Conservation (phyloP, 2,797 vertebrate genomes). For the Parambassis ranga region DNA sequence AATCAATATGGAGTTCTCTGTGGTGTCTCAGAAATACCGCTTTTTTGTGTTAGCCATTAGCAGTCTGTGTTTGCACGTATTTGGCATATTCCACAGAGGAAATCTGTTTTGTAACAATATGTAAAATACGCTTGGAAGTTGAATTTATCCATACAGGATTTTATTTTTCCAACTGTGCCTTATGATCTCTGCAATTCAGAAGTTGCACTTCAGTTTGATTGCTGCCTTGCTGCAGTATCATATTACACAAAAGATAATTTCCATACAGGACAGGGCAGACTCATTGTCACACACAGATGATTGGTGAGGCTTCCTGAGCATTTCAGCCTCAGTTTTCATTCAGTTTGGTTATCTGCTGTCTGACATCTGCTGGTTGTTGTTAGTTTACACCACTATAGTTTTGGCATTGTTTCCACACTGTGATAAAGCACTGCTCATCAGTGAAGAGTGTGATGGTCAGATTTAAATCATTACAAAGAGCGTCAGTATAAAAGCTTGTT, state of each 20-base stretch:
- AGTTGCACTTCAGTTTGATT: not conserved
- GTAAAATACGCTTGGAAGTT: not conserved
- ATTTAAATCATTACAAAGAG: not conserved
- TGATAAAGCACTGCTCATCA: not conserved
- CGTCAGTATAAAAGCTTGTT: not conserved
- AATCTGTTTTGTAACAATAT: no score
- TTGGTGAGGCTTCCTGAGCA: no score
- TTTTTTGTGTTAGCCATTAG: no score
- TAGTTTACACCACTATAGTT: not conserved
- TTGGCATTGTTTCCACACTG: not conserved
- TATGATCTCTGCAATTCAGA: not conserved
- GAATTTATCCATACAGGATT: not conserved
- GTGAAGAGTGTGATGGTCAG: not conserved
- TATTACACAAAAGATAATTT: not conserved
- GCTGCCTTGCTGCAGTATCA: not conserved
- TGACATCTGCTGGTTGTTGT: not conserved
- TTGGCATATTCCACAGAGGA: not conserved
- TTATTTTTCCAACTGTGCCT: not conserved
- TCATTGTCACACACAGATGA: no score
- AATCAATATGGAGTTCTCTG: not conserved
- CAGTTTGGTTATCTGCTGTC: slow-evolving; percentile 10
- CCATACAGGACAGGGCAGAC: no score
- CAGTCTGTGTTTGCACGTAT: not conserved
- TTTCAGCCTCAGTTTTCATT: no score
- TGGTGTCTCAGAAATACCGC: not conserved